Evolutionary conservation across 2,113 vertebrate genomes (phyloP), one percentile per base, ranked within the genome.

Genomic region (Gavia stellata): DNA sequence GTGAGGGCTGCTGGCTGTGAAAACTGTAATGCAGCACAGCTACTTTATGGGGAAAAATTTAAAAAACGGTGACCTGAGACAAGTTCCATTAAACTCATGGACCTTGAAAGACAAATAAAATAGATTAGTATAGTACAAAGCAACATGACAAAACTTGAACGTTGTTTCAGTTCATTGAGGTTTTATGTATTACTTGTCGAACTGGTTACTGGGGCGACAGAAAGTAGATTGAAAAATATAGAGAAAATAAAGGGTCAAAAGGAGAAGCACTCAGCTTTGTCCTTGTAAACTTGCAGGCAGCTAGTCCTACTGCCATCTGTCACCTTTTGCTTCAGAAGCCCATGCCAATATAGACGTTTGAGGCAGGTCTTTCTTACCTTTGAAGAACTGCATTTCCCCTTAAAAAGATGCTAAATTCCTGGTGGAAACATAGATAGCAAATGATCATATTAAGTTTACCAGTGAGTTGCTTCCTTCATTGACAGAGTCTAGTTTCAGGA

Each of bases 81-180:
- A 83, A 89, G 50, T 86, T 89, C 74, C 67, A 90, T 93, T 93
- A 96, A 96, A 94, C 47, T 58, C 44, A 12, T 15, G 34, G 78
- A 85, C 90, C 84, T 94, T 89, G 93, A 92, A 90, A 97, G 56
- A 83, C 71, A 79, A 89, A 79, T 88, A 59, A 81, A 90, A 86
- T 55, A 82, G 66, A 71, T 82, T 56, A 85, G 49, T 70, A 10
- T 24, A 50, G 84, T 45, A 49, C 15, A 55, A 88, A 88, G 62
- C 62, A 66, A 62, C 33, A 33, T 21, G 45, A 66, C n/a, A 90
- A 84, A 88, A 70, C 26, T 33, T 66, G 50, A 90, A 77, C 47
- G 7, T 36, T 78, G 75, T 74, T 96, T 81, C 92, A 53, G 36
- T 79, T 92, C 77, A 55, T 71, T 86, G 63, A 73, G 45, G 38